phyloP scores from a whole-genome alignment of 1,140 invertebrate genomes.

The Drosophila sucinea region DNA sequence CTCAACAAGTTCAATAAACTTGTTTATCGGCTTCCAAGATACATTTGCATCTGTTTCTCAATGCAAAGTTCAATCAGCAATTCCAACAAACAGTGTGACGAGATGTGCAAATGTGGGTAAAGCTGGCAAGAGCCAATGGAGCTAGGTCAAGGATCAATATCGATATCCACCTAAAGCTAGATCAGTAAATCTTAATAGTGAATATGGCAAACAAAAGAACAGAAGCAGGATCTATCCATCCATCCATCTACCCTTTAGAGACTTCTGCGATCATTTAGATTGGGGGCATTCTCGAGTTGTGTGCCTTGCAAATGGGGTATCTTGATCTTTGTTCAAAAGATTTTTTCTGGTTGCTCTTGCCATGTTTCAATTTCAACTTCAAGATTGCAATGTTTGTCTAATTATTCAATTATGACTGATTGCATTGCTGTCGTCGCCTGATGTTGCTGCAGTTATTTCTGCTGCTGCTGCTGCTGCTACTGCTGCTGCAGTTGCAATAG shows the following conservation, averaged over 20 bases:
- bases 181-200: too few relatives aligned
- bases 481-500: not conserved
- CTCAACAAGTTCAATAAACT: slow-evolving; percentile 74
- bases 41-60: slow-evolving; percentile 18
- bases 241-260: too few relatives aligned
- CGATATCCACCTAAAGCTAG: too few relatives aligned
- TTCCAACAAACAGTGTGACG: not conserved
- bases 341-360: slow-evolving; percentile 24
- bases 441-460: slow-evolving; percentile 23
- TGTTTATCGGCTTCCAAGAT: slow-evolving; percentile 50
- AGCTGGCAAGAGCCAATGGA: not conserved
- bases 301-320: not conserved
- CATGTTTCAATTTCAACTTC: slow-evolving; percentile 48
- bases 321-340: slow-evolving; percentile 1
- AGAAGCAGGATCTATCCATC: too few relatives aligned
- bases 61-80: not conserved
- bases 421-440: slow-evolving; percentile 33
- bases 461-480: slow-evolving; percentile 25
- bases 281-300: too few relatives aligned
- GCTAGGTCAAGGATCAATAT: not conserved
- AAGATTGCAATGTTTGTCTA: slow-evolving; percentile 43
- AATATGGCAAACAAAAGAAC: too few relatives aligned
- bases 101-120: not conserved
- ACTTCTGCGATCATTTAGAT: too few relatives aligned
- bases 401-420: slow-evolving; percentile 62